Conservation (phyloP, 2,888 invertebrate genomes). For the Heteromyza rotundicornis region DNA sequence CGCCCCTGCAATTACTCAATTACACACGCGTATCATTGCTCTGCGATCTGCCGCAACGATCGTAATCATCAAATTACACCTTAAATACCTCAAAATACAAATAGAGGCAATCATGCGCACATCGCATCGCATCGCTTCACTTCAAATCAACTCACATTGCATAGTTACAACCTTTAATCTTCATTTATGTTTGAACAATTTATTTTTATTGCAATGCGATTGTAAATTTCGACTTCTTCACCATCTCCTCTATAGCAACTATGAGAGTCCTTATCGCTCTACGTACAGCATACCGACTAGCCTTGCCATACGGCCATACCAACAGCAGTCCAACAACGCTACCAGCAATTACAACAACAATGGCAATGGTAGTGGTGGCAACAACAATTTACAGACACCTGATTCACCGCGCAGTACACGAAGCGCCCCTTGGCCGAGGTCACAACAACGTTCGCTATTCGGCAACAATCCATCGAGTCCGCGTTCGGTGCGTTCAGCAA, state of each 20-base stretch:
- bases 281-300: constrained; percentile 65
- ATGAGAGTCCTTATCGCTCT: constrained; percentile 65
- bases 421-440: constrained; percentile 81
- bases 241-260: constrained; percentile 47
- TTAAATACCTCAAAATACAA: constrained; percentile 7
- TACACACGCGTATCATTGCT: constrained; percentile 53
- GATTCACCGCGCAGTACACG: constrained; percentile 82
- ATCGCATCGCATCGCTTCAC: background rate
- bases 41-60: constrained; percentile 33
- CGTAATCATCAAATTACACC: constrained; percentile 25
- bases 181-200: constrained; percentile 53
- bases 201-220: constrained; percentile 52
- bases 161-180: constrained; percentile 48
- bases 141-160: too few relatives aligned
- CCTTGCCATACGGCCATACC: constrained; percentile 59
- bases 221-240: background rate
- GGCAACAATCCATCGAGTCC: constrained; percentile 79
- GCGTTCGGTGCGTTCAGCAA: constrained; percentile 79
- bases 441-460: constrained; percentile 78
- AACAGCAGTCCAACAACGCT: constrained; percentile 53
- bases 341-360: constrained; percentile 52
- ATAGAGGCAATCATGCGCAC: background rate
- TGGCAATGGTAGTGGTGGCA: constrained; percentile 29
- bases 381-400: constrained; percentile 62
- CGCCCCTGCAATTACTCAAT: constrained; percentile 51